Conservation (phyloP, 2,888 invertebrate genomes). For the Drosophila pseudotalamancana region DNA sequence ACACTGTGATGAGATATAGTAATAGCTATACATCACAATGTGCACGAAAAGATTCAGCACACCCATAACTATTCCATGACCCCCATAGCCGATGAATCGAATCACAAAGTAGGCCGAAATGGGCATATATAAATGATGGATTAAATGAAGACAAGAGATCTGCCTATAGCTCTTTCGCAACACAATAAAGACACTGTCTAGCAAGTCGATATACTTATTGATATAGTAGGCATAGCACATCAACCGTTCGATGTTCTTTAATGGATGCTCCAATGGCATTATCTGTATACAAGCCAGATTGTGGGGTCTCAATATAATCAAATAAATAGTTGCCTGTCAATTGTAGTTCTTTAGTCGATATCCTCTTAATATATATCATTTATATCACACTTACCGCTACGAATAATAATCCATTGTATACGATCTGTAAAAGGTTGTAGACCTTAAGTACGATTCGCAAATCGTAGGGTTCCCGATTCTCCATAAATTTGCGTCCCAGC, state of each 20-base stretch:
- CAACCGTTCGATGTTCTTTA: constrained; percentile 45
- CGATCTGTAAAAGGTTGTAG: constrained; percentile 47
- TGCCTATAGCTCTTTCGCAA: constrained; percentile 56
- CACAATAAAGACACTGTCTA: constrained; percentile 63
- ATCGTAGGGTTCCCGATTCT: constrained; percentile 34
- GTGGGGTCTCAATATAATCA: constrained; percentile 6
- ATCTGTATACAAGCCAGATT: constrained; percentile 16
- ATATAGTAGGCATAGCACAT: constrained; percentile 55
- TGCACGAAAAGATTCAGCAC: constrained; percentile 55
- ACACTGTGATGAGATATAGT: constrained; percentile 36
- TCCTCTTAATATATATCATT: too few species aligned
- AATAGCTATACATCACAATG: constrained; percentile 54
- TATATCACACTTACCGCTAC: constrained; percentile 23
- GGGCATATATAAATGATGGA: constrained; percentile 60
- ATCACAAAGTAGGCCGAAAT: constrained; percentile 36
- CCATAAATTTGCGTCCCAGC: constrained; percentile 43
- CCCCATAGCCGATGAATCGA: constrained; percentile 52
- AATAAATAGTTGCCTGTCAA: constrained; percentile 22
- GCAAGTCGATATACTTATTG: constrained; percentile 53
- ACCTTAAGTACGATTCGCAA: constrained; percentile 24
- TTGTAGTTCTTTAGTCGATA: too few species aligned
- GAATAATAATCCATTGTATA: constrained; percentile 36
- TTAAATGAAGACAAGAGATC: constrained; percentile 46
- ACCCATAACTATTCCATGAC: constrained; percentile 48
- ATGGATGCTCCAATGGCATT: constrained; percentile 31